phyloP scores from a whole-genome alignment of 2,797 vertebrate genomes.

The Hydrophis major region DNA sequence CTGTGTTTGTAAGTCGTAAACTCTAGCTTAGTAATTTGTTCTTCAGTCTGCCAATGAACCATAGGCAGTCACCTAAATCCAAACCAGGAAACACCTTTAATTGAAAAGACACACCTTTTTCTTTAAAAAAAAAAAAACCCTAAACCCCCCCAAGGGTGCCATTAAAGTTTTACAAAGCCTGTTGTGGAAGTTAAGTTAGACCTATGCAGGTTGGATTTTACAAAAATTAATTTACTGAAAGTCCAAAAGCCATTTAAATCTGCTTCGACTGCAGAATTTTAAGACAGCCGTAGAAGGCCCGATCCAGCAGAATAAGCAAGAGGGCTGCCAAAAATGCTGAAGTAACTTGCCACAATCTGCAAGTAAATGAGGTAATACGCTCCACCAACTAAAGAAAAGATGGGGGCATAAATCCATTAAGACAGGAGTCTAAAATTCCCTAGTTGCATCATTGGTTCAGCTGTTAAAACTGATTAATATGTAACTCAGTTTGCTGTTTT shows the following conservation, averaged over 20 bases:
- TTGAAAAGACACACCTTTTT: neutral
- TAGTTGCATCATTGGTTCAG: neutral
- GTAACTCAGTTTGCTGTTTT: neutral
- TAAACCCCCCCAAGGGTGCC: no score
- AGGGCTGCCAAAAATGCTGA: neutral
- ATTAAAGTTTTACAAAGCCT: neutral
- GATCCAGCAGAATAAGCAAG: neutral
- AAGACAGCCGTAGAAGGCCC: neutral
- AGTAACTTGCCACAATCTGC: neutral
- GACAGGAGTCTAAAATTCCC: neutral
- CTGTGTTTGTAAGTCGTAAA: neutral
- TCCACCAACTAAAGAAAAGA: neutral
- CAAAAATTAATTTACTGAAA: neutral
- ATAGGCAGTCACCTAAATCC: neutral
- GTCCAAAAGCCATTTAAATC: neutral
- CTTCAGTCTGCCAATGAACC: neutral
- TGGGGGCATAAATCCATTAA: neutral
- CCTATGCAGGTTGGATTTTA: neutral
- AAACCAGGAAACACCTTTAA: neutral
- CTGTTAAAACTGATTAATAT: neutral
- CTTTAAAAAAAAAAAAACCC: neutral
- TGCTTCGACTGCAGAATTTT: neutral
- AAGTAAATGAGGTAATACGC: neutral
- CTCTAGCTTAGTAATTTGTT: neutral
- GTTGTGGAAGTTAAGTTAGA: neutral